Evolutionary conservation across 2,797 vertebrate genomes (phyloP), one percentile per base, ranked within the genome.

Genomic region (Delichon dasypus): DNA sequence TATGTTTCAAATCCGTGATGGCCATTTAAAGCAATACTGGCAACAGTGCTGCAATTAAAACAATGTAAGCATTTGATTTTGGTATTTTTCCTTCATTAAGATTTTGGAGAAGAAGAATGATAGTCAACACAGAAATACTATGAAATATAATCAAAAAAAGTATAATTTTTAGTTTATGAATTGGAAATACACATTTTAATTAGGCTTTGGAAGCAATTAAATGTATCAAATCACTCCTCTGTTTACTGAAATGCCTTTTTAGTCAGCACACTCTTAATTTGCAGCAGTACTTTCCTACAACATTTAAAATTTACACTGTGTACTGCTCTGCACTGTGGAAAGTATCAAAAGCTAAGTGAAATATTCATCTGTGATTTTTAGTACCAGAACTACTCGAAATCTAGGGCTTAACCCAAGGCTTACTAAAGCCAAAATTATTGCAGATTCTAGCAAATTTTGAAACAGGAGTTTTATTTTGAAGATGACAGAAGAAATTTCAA

Each of bases 171-270:
- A 81, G 19, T 34, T 11, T 54, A 70, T 42, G 34, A 83, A 72
- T 9, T 42, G 11, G 29, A 94, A 88, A 70, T 32, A 65, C 0
- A 0, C 29, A 48, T 66, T 78, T 86, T 66, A 76, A 57, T 54
- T 65, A 64, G 45, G 47, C 10, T 75, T 78, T 57, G 29, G 16
- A 93, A 95, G 55, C 32, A 67, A 88, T 36, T 44, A 19, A 60
- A 72, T 11, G 7, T 17, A 74, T 34, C 2, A 82, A 76, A 66
- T 50, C 9, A 45, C 20, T 75, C 32, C 64, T 80, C 23, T 54
- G 66, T 75, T 95, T 94, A 95, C 22, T 94, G 79, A 92, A 93
- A 93, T 25, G 45, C 25, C 32, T 77, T 51, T 82, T 90, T 78
- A 92, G 57, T 86, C 94, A 94, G 51, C 34, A 47, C 57, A 88